Evolutionary conservation across 2,888 invertebrate genomes (phyloP), one percentile per base, ranked within the genome.

Genomic region (Trichogramma dendrolimi): DNA sequence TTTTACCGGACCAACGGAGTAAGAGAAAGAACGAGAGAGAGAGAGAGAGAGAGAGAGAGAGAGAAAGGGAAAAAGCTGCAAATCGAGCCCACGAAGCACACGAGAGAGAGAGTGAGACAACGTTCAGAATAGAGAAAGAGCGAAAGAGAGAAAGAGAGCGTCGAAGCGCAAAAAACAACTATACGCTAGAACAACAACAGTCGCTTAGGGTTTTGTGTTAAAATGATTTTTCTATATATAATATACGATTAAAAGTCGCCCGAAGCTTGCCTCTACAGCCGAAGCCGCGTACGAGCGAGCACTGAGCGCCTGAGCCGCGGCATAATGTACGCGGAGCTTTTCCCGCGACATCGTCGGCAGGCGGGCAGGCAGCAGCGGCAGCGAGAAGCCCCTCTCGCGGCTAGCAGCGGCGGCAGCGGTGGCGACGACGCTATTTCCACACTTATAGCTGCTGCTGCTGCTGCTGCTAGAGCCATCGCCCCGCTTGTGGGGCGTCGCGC

Each of bases 261-360:
- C 27, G 27, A 27, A 27, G 27, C 27, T 27, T 27, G 27, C 27
- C 27, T 27, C 27, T 38, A 47, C 6, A 48, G 44, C 49, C 52
- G 70, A 72, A 70, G 70, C 72, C 76, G 76, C 76, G 75, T 73
- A 74, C 76, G 75, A 73, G 72, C 73, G 71, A 73, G 73, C 27
- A 27, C 27, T 27, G 27, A 27, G 27, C 27, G 27, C 27, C 27
- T 27, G 27, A 27, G 27, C 27, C 27, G 27, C 27, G 27, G 27
- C 27, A 27, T 27, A 27, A 27, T 27, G 27, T 27, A 27, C 27
- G 2, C 27, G 27, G 27, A 27, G 27, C 27, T 27, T 27, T 27
- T 27, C 27, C 27, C 27, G 27, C 27, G 27, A 27, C 27, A 3
- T 27, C 27, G 27, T 27, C 27, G 27, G 27, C 27, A 27, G 27